Conservation (phyloP, 2,888 invertebrate genomes). For the Drosophila anomalata region DNA sequence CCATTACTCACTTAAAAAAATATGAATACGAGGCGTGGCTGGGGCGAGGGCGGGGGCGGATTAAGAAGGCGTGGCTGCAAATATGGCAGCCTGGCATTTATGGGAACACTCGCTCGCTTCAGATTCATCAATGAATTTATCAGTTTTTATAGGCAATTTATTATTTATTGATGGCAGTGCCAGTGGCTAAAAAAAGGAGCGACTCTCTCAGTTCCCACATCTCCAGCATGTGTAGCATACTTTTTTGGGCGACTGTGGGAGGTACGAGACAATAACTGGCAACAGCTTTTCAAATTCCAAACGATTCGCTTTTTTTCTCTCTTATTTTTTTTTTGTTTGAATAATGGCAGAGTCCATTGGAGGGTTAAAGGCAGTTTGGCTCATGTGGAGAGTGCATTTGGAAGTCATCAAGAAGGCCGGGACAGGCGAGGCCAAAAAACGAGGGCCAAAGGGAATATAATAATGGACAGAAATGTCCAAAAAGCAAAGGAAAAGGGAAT, state of each 20-base stretch:
- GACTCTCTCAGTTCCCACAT: constrained; percentile 1
- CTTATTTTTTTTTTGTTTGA: constrained; percentile 27
- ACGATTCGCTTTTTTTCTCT: constrained; percentile 8
- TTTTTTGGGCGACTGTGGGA: constrained; percentile 3
- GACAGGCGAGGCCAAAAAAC: constrained; percentile 26
- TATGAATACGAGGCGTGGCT: background rate
- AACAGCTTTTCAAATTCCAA: constrained; percentile 57
- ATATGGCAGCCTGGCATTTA: constrained; percentile 46
- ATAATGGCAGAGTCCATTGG: constrained; percentile 25
- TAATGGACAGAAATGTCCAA: background rate
- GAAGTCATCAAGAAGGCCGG: constrained; percentile 30
- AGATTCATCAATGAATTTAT: constrained; percentile 76
- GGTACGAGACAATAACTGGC: constrained; percentile 49
- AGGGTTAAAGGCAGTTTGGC: constrained; percentile 18
- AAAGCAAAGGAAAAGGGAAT: background rate
- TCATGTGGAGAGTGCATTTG: constrained; percentile 28
- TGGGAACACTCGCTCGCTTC: constrained; percentile 11
- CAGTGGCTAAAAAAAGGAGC: constrained; percentile 14
- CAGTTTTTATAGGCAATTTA: constrained; percentile 78
- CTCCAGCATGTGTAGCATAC: constrained; percentile 34
- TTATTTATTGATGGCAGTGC: constrained; percentile 71
- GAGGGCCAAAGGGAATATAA: constrained; percentile 35
- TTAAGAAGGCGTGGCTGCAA: constrained; percentile 38
- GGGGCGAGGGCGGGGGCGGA: background rate
- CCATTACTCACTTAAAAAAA: constrained; percentile 61